phyloP scores from a whole-genome alignment of 2,113 vertebrate species.

The Chiloscyllium plagiosum region DNA sequence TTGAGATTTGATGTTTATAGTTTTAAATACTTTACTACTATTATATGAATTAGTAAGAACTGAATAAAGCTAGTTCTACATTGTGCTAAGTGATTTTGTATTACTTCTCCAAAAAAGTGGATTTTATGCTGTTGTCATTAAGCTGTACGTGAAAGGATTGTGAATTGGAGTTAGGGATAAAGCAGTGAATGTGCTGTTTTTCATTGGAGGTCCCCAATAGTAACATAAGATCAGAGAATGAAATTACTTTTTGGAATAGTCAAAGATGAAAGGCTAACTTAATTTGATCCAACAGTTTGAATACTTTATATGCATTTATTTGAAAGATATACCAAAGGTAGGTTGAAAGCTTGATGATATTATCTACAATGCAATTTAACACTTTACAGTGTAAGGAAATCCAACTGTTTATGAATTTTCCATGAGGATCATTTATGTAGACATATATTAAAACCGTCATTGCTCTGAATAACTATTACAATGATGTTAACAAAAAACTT shows the following conservation, averaged over 20 bases:
- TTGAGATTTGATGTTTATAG: not conserved
- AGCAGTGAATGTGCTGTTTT: not conserved
- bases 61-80: not conserved
- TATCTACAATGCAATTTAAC: not conserved
- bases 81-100: too few species aligned
- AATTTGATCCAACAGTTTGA: not conserved
- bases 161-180: not conserved
- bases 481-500: not conserved
- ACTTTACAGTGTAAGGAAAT: not conserved
- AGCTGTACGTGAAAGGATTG: not conserved
- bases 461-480: not conserved
- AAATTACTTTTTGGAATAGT: not conserved
- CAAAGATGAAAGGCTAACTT: not conserved
- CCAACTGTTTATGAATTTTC: not conserved
- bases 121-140: not conserved
- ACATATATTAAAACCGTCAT: not conserved
- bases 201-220: not conserved
- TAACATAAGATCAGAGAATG: not conserved
- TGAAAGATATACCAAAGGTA: not conserved
- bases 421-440: not conserved
- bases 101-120: not conserved
- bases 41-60: not conserved
- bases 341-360: not conserved
- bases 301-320: not conserved
- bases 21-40: not conserved